Evolutionary conservation across 1,140 invertebrate species (phyloP).

Genomic region (Asobara japonica): DNA sequence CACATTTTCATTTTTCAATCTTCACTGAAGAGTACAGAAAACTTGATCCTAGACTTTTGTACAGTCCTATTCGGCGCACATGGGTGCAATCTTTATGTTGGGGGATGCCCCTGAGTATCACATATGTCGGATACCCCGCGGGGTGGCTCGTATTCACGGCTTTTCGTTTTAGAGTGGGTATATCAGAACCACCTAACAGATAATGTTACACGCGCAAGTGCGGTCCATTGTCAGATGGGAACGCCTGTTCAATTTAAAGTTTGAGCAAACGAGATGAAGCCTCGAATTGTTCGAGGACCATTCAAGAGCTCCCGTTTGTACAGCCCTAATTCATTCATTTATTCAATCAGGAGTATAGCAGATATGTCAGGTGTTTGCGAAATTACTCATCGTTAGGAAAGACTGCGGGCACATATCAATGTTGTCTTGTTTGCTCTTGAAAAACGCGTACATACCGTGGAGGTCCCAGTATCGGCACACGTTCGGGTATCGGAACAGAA

Average conservation of each 20-base stretch:
- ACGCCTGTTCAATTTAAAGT: constrained; percentile 44
- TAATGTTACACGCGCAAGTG: constrained; percentile 52
- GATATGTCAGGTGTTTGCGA: no score
- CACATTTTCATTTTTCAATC: no score
- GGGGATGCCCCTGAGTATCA: constrained; percentile 54
- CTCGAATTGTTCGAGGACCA: not conserved
- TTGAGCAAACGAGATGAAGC: constrained; percentile 1
- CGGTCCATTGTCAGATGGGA: constrained; percentile 43
- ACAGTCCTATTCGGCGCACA: constrained; percentile 53
- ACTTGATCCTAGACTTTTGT: constrained; percentile 52
- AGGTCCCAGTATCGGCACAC: no score
- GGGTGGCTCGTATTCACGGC: constrained; percentile 36
- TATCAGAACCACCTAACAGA: constrained; percentile 35
- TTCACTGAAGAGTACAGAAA: no score
- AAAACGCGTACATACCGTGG: no score
- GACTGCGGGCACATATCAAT: no score
- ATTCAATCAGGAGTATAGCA: no score
- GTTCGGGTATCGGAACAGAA: no score
- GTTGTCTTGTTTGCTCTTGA: no score
- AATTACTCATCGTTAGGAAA: no score
- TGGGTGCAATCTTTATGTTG: constrained; percentile 49
- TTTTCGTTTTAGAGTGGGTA: not conserved
- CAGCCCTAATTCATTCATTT: no score
- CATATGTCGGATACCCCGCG: constrained; percentile 55
- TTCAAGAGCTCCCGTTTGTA: not conserved